Conservation (phyloP, 2,888 invertebrate genomes). For the Sycophila texana region DNA sequence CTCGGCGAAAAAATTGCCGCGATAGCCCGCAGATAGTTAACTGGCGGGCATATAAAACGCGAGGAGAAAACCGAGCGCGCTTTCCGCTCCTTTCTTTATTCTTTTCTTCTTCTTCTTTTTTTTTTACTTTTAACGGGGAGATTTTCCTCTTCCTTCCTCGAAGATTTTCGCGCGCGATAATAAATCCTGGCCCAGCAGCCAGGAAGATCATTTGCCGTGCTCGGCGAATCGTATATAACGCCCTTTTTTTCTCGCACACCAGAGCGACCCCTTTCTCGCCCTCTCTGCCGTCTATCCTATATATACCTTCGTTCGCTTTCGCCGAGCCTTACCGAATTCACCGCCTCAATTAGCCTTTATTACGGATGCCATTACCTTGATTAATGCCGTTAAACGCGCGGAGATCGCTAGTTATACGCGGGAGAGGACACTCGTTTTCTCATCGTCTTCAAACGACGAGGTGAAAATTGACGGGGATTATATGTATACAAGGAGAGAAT, state of each 20-base stretch:
- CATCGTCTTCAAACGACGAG: too few species aligned
- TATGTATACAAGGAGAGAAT: too few species aligned
- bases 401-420: background rate
- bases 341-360: conserved; percentile 52
- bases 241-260: conserved; percentile 19
- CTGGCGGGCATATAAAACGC: background rate
- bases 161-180: conserved; percentile 32
- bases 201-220: conserved; percentile 39
- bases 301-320: background rate
- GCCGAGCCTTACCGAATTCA: background rate
- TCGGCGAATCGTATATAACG: conserved; percentile 29
- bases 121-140: background rate
- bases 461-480: too few species aligned
- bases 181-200: conserved; percentile 36
- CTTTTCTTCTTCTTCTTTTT: background rate
- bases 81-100: background rate
- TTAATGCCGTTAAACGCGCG: conserved; percentile 39
- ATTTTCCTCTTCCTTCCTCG: background rate
- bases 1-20: background rate
- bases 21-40: background rate
- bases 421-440: too few species aligned
- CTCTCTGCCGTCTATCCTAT: background rate
- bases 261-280: conserved; percentile 1
- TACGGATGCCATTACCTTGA: conserved; percentile 53
- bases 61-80: conserved; percentile 23